A percentile compares a stretch with the other conserved stretches of the same genome.
Evolutionary conservation across 2,797 vertebrate genomes (phyloP).

Genomic region (Sebastes vulpes): DNA sequence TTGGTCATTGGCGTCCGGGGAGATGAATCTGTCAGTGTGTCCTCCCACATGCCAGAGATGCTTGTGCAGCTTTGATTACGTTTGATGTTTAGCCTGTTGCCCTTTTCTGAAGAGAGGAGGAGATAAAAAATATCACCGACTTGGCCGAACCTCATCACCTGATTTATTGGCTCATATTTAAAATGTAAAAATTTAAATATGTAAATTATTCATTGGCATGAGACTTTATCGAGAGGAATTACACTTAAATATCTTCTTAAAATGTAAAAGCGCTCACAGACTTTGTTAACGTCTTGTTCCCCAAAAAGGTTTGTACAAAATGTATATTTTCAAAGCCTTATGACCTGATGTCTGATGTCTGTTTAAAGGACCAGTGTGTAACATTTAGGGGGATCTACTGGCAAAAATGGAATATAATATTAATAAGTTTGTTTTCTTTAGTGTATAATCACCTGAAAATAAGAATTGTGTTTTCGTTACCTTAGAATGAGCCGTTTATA

Average conservation of each 20-base stretch:
- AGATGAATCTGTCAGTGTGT: conserved; percentile 29
- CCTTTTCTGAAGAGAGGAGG: conserved; percentile 17
- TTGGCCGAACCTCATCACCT: conserved; percentile 16
- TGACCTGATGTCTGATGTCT: neutral
- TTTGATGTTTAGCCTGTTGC: conserved; percentile 38
- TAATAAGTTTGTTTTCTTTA: too few species aligned
- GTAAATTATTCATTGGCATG: conserved; percentile 1
- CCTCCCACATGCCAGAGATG: conserved; percentile 52
- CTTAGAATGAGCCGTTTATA: too few species aligned
- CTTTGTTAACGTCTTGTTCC: neutral
- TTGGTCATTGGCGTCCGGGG: conserved; percentile 50
- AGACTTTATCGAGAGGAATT: conserved; percentile 1
- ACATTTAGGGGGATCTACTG: too few species aligned
- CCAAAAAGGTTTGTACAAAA: neutral
- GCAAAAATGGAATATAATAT: too few species aligned
- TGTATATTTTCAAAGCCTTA: neutral
- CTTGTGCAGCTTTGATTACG: conserved; percentile 41
- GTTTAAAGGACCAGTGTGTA: too few species aligned
- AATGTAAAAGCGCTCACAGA: neutral
- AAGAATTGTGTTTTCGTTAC: too few species aligned
- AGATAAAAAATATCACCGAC: conserved; percentile 10
- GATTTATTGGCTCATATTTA: conserved; percentile 39
- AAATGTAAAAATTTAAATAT: neutral
- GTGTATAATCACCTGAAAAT: too few species aligned
- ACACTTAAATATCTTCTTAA: neutral